These are phyloP conservation scores for Nettapus auritus DNA, from an alignment of 2,113 vertebrate species.

Conservation along the genomic window DNA sequence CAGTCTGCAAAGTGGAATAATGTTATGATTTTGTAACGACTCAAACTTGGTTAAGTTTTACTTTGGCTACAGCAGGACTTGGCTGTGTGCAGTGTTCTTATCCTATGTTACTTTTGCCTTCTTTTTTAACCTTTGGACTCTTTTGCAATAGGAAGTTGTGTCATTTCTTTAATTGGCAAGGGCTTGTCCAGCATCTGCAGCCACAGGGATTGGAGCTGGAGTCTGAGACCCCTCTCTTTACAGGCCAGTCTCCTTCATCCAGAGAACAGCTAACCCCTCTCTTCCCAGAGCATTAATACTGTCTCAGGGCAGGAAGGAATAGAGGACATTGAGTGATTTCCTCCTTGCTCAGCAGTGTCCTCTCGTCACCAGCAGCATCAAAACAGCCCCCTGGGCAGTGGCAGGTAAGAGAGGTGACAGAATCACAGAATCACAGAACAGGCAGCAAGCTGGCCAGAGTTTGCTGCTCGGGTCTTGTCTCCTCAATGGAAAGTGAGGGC, in stretches of 20 bases:
- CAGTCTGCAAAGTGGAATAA: background rate
- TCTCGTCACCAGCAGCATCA: background rate
- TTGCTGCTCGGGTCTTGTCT: background rate
- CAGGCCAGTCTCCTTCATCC: background rate
- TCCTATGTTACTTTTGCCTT: background rate
- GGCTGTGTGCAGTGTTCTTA: background rate
- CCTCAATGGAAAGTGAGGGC: background rate
- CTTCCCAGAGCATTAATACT: background rate
- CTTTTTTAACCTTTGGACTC: conserved; percentile 28
- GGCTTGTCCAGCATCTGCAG: background rate
- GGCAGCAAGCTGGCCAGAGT: background rate
- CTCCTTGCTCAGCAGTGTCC: background rate
- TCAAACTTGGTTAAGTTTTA: background rate
- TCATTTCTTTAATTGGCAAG: conserved; percentile 34
- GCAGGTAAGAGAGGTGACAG: background rate
- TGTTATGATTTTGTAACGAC: background rate
- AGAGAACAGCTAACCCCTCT: background rate
- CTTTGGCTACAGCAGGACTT: background rate
- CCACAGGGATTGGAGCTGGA: background rate
- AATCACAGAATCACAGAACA: too few relatives aligned
- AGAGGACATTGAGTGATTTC: background rate
- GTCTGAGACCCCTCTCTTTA: background rate
- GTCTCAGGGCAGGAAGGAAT: background rate
- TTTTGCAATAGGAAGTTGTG: conserved; percentile 38
- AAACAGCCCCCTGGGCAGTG: background rate